Evolutionary conservation across 2,113 vertebrate genomes (phyloP).

Genomic region (Pica pica): DNA sequence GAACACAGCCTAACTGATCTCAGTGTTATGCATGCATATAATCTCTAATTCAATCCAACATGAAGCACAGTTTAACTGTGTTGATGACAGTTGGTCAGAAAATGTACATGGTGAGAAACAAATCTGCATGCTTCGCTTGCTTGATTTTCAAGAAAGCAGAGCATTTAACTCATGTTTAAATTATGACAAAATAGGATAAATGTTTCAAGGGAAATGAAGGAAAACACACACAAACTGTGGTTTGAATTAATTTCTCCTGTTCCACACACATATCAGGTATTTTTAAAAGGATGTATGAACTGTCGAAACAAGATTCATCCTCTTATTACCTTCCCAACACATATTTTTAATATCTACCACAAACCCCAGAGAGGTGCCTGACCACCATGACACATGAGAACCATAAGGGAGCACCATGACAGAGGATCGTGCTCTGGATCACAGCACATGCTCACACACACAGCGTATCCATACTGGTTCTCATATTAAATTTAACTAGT

Average conservation of each 20-base stretch:
- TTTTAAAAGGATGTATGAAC: background rate
- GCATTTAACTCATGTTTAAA: background rate
- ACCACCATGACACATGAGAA: background rate
- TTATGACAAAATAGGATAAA: background rate
- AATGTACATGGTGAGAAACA: background rate
- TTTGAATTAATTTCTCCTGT: background rate
- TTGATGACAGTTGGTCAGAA: background rate
- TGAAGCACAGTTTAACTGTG: background rate
- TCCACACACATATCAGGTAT: background rate
- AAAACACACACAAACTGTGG: background rate
- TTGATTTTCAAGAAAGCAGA: background rate
- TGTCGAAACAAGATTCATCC: background rate
- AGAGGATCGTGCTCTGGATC: background rate
- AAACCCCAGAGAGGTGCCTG: background rate
- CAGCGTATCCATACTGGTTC: background rate
- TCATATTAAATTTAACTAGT: background rate
- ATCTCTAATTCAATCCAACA: background rate
- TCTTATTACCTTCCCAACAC: background rate
- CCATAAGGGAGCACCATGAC: background rate
- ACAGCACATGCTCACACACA: background rate
- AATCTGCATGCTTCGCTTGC: background rate
- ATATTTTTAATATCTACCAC: background rate
- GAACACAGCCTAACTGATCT: background rate
- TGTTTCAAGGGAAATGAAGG: background rate
- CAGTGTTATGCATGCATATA: background rate